Percentiles rank a stretch among this genome's conserved stretches.
Conservation (phyloP, 1,140 invertebrate genomes). For the Hyles euphorbiae region DNA sequence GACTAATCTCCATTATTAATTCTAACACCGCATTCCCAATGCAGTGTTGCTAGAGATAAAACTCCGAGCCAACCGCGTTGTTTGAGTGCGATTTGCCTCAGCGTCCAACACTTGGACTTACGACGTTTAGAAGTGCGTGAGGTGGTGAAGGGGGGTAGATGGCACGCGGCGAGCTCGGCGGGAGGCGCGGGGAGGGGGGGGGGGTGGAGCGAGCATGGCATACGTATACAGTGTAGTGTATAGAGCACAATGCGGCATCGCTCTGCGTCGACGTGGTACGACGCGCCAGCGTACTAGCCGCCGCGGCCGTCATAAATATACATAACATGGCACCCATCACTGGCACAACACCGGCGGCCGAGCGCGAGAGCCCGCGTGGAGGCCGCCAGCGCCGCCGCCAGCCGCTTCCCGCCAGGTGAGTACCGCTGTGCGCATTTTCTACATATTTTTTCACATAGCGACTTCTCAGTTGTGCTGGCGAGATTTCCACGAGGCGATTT, state of each 20-base stretch:
- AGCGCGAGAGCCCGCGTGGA: slow-evolving; percentile 21
- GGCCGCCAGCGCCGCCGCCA: background rate
- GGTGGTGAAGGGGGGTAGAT: slow-evolving; percentile 16
- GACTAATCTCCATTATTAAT: slow-evolving; percentile 4
- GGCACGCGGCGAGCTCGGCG: slow-evolving; percentile 7
- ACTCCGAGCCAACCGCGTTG: slow-evolving; percentile 11
- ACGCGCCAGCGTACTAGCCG: slow-evolving; percentile 56
- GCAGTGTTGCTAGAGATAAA: slow-evolving; percentile 31
- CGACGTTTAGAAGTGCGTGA: slow-evolving; percentile 26
- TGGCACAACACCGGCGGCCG: slow-evolving; percentile 33
- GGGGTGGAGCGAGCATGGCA: slow-evolving; percentile 36
- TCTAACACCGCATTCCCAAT: slow-evolving; percentile 24
- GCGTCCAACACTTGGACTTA: slow-evolving; percentile 28
- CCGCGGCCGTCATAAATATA: slow-evolving; percentile 51
- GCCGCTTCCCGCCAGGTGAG: slow-evolving; percentile 40
- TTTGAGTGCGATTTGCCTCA: slow-evolving; percentile 22
- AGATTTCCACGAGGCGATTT: slow-evolving; percentile 20
- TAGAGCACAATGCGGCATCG: slow-evolving; percentile 65
- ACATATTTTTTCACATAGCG: slow-evolving; percentile 25
- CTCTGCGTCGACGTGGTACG: slow-evolving; percentile 50
- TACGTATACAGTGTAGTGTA: slow-evolving; percentile 42
- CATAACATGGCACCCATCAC: slow-evolving; percentile 26
- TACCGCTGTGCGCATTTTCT: slow-evolving; percentile 37
- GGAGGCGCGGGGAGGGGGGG: slow-evolving; percentile 10
- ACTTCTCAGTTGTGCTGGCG: slow-evolving; percentile 38